Evolutionary conservation across 2,888 invertebrate genomes (phyloP), one percentile per base, ranked within the genome.

Genomic region (Tryphoninae sp.): DNA sequence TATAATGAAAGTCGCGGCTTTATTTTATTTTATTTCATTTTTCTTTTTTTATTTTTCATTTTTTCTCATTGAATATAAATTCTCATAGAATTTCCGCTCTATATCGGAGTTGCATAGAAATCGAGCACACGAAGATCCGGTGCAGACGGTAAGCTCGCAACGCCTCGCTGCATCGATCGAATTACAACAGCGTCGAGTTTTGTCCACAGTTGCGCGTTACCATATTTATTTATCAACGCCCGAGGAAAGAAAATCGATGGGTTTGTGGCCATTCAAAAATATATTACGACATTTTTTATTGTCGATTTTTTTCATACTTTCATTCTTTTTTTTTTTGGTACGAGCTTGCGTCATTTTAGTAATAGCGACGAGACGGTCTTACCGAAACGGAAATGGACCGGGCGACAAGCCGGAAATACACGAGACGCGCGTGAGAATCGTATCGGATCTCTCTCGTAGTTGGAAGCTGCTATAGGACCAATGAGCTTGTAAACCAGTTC

Each of bases 321-420:
- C 3, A 26, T 26, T 2, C 3, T 69, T 69, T 49, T 40, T 71
- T 11, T 45, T 42, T 72, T 19, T 26, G 4, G 53, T 6, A 22
- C 45, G 49, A 26, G 3, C n/a, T 62, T n/a, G 62, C 49, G 22
- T 49, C 22, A 19, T 45, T 45, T 13, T 23, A 11, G 8, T 49
- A n/a, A 68, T 13, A 23, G 49, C n/a, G n/a, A 16, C 9, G 33
- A 33, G 65, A 3, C 73, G 64, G 58, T 78, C 58, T 65, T 83
- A 68, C 51, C 64, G 55, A 76, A 82, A 84, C 87, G 88, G 87
- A 87, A 87, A 86, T 80, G 81, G 67, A 86, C 74, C 71, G 65
- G 68, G 77, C 74, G 19, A 11, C 53, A 85, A 86, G 83, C 84
- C 82, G 76, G 78, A 83, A 64, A 65, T 69, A 75, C 59, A 23